Base-by-base conservation (phyloP, 2,888 invertebrate genomes). In the Melitaea athalia region DNA sequence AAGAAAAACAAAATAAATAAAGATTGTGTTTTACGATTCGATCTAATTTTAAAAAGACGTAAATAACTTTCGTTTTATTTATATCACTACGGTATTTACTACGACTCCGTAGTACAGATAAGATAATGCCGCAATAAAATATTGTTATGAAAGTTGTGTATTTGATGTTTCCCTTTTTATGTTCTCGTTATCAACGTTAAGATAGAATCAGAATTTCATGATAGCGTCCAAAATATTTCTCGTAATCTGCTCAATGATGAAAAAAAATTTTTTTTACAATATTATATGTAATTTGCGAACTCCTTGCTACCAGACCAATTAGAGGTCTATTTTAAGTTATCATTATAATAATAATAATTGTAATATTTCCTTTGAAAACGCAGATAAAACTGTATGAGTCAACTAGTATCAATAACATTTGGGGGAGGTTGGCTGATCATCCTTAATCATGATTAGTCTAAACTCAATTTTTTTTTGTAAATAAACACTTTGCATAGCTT, bases 1-100 rank as follows among this genome's bases (percentile, higher is more conserved):
- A 24, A 17, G 17, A 55, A 14, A 31, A 31, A 14, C 24, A 24
- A 53, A 53, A 11, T 14, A 31, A 12, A 24, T 53, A 7, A 49
- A 49, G 14, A 49, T n/a, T 53, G 14, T 12, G 31, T 1, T 31
- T 38, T 53, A 33, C 31, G 12, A 55, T 55, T n/a, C 1, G 7
- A 33, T 61, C 61, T 61, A 61, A 61, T 53, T 65, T 61, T 61
- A 66, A 61, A 38, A 49, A 5, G 33, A 53, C 17, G 17, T 60
- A 52, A 55, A 61, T 66, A 63, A 14, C 14, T 50, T 49, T 31
- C 24, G 67, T 74, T 82, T 15, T 57, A 81, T 78, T 79, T 79
- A 75, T 75, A 78, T 75, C 87, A 89, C 89, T 89, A 89, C 85
- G 79, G 72, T 87, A 82, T 89, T 89, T 90, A 90, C 88, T 88